These are phyloP conservation scores for Notolabrus celidotus DNA, from an alignment of 2,797 vertebrate species.

Conservation along the genomic window DNA sequence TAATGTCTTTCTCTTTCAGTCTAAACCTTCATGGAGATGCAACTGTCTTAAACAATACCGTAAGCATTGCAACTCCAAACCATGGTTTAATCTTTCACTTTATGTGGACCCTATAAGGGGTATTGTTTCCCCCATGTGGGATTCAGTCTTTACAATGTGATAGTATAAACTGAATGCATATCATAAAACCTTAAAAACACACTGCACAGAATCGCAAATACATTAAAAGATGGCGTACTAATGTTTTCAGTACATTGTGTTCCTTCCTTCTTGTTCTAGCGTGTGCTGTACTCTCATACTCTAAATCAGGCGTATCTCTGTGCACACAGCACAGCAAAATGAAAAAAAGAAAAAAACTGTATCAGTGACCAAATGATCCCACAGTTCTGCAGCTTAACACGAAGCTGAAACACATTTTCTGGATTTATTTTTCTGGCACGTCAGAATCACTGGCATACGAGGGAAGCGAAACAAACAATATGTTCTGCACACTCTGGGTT, in stretches of 20 bases:
- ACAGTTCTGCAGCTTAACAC: slow-evolving; percentile 43
- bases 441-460: slow-evolving; percentile 37
- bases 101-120: not conserved
- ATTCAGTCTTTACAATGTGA: not conserved
- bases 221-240: not conserved
- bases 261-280: slow-evolving; percentile 24
- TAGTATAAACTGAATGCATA: not conserved
- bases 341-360: slow-evolving; percentile 9
- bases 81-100: not conserved
- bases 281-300: slow-evolving; percentile 22
- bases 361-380: slow-evolving; percentile 36
- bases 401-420: slow-evolving; percentile 59
- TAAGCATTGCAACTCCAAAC: not conserved
- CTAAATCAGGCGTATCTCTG: slow-evolving; percentile 33
- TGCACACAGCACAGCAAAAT: slow-evolving; percentile 26
- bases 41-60: not conserved
- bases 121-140: not conserved
- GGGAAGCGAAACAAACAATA: slow-evolving; percentile 51
- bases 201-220: not conserved
- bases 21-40: not conserved
- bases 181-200: not conserved
- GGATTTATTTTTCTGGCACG: slow-evolving; percentile 70
- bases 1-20: too few relatives aligned
- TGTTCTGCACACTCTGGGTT: slow-evolving; percentile 27
- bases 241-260: slow-evolving; percentile 48